Conservation (phyloP, 2,888 invertebrate genomes). For the Drosophila borealis region DNA sequence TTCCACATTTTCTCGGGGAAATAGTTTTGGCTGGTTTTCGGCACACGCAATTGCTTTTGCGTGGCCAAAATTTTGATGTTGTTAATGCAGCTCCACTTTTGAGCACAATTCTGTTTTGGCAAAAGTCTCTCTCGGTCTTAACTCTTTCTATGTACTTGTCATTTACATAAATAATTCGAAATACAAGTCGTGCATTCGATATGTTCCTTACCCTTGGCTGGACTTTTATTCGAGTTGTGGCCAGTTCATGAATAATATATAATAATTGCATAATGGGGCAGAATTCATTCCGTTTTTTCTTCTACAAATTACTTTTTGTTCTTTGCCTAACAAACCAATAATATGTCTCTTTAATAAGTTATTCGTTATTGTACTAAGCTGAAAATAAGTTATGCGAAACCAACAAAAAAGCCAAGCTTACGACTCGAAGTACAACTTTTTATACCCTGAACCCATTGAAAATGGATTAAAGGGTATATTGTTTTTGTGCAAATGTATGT, state of each 20-base stretch:
- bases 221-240: constrained; percentile 40
- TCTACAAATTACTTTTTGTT: too few species aligned
- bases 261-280: too few species aligned
- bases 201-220: constrained; percentile 41
- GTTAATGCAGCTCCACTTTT: constrained; percentile 13
- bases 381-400: too few species aligned
- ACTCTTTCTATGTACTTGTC: constrained; percentile 8
- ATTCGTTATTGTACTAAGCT: too few species aligned
- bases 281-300: too few species aligned
- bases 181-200: constrained; percentile 1
- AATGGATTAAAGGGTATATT: too few species aligned
- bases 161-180: constrained; percentile 11
- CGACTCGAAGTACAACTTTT: too few species aligned
- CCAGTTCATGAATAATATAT: not conserved
- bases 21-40: constrained; percentile 34
- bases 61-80: constrained; percentile 47
- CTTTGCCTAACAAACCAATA: too few species aligned
- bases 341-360: too few species aligned
- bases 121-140: constrained; percentile 11
- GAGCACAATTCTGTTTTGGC: constrained; percentile 8
- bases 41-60: constrained; percentile 60
- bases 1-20: constrained; percentile 34
- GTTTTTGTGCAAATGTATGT: too few species aligned
- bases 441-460: too few species aligned
- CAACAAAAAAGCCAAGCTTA: too few species aligned